Conservation (phyloP, 53 echinoderm and acorn worm genomes). For the Luidia sarsii region DNA sequence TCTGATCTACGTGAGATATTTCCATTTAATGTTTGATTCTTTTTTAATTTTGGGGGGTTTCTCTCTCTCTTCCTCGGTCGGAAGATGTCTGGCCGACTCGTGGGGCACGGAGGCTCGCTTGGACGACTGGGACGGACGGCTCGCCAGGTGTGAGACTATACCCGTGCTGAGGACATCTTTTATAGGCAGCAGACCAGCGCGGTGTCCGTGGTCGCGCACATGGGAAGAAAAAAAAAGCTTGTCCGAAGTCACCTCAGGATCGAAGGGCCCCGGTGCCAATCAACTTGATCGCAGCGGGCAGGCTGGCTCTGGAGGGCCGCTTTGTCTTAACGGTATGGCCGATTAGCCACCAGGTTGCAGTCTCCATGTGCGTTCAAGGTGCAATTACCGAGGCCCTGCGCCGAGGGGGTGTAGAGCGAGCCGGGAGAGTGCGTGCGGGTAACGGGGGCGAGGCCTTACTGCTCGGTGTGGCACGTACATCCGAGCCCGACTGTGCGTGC, state of each 20-base stretch:
- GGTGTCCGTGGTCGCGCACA: not conserved
- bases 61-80: no score
- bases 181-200: slow-evolving; percentile 10
- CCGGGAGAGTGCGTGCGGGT: no score
- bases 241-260: not conserved
- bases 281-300: slow-evolving; percentile 26
- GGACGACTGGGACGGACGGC: no score
- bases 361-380: slow-evolving; percentile 53
- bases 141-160: slow-evolving; percentile 45
- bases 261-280: slow-evolving; percentile 23
- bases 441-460: no score
- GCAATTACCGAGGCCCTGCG: slow-evolving; percentile 18
- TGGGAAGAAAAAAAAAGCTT: no score
- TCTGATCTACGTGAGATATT: slow-evolving; percentile 38
- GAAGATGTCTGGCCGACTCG: no score
- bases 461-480: slow-evolving; percentile 24
- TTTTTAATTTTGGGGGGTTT: no score
- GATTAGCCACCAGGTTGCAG: slow-evolving; percentile 25
- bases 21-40: slow-evolving; percentile 46
- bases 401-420: not conserved
- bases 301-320: slow-evolving; percentile 28
- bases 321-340: slow-evolving; percentile 27
- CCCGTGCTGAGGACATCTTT: slow-evolving; percentile 38
- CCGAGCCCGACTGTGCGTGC: not conserved
- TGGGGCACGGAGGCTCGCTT: no score